Conservation (phyloP, 35 echinoderm and acorn worm species). For the Apostichopus californicus region DNA sequence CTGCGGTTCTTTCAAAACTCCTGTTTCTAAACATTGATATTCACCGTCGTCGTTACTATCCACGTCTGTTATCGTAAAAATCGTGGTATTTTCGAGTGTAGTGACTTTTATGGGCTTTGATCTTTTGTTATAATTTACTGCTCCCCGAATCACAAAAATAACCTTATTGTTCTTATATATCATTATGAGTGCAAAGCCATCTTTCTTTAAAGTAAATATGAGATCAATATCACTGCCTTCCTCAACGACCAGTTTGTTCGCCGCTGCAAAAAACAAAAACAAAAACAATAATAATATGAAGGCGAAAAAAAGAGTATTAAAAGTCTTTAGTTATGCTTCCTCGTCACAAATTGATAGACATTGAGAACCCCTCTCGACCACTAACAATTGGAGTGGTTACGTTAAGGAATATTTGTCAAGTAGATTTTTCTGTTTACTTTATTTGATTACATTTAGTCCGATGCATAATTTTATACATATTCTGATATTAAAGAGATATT, state of each 20-base stretch:
- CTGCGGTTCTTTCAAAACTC: neutral
- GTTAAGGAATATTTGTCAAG: too few relatives aligned
- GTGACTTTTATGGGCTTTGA: neutral
- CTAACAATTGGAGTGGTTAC: too few relatives aligned
- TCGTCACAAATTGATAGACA: too few relatives aligned
- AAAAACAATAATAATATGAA: too few relatives aligned
- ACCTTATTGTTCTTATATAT: neutral
- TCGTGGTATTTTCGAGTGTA: neutral
- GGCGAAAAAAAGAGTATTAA: too few relatives aligned
- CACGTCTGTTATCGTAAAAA: neutral
- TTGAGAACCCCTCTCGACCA: too few relatives aligned
- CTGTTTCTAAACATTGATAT: neutral
- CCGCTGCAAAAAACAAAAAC: too few relatives aligned
- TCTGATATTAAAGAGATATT: too few relatives aligned
- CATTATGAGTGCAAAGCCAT: neutral
- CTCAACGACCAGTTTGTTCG: neutral
- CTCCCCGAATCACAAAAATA: neutral
- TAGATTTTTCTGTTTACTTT: too few relatives aligned
- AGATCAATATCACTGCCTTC: neutral
- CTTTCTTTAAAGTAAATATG: neutral
- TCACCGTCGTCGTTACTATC: neutral
- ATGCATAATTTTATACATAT: too few relatives aligned
- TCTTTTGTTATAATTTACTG: neutral
- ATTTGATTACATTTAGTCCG: too few relatives aligned
- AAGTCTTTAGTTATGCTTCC: too few relatives aligned